Conservation (phyloP, 2,113 vertebrate genomes). For the Phodopus roborovskii region DNA sequence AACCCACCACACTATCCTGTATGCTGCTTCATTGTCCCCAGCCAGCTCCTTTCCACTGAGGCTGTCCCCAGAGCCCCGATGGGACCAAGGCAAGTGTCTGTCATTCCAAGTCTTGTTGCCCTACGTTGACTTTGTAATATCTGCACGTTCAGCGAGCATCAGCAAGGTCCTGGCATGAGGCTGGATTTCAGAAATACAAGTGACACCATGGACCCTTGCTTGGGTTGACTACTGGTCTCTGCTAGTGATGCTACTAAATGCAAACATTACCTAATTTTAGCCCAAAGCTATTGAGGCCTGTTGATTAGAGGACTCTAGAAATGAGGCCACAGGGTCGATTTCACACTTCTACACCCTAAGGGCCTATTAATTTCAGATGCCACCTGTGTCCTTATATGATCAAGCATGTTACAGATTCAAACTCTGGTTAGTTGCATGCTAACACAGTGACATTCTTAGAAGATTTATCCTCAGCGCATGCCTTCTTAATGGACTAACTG, state of each 20-base stretch:
- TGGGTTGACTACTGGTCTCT: neutral
- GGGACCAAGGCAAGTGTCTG: no score
- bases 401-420: neutral
- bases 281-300: neutral
- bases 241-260: neutral
- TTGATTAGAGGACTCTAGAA: neutral
- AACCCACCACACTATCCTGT: neutral
- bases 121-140: neutral
- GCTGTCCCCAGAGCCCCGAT: neutral
- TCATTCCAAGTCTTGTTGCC: neutral
- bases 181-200: neutral
- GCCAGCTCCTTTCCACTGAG: neutral
- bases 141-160: neutral
- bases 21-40: neutral
- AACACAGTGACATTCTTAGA: neutral
- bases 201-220: neutral
- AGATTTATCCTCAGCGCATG: neutral
- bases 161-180: neutral
- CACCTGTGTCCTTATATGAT: neutral
- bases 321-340: neutral
- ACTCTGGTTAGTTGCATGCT: neutral
- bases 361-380: constrained; percentile 24
- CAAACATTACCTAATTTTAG: neutral
- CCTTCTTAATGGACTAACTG: neutral
- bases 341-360: neutral